These are phyloP conservation scores for Phalloptychus januarius DNA, from an alignment of 2,797 vertebrate genomes.

Conservation along the genomic window DNA sequence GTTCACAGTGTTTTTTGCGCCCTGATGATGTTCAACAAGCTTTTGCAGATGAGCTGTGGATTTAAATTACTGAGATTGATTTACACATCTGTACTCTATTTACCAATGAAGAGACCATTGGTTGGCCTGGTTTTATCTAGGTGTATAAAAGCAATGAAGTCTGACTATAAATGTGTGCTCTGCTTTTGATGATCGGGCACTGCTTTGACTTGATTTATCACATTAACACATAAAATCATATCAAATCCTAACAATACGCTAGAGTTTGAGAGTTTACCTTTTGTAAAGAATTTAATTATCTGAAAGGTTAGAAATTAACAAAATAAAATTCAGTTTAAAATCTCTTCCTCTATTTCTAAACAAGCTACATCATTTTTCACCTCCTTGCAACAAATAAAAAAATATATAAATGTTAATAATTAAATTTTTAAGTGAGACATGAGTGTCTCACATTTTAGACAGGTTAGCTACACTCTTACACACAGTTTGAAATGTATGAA, in stretches of 20 bases:
- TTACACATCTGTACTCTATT: not conserved
- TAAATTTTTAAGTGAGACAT: not conserved
- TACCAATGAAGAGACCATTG: not conserved
- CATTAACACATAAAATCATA: too few relatives aligned
- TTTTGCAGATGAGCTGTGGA: not conserved
- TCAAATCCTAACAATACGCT: not conserved
- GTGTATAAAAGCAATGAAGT: not conserved
- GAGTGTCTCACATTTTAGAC: not conserved
- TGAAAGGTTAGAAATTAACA: too few relatives aligned
- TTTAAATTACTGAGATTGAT: not conserved
- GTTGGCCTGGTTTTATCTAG: not conserved
- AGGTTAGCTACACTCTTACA: not conserved
- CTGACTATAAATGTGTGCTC: not conserved
- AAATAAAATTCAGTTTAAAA: not conserved
- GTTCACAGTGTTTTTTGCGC: too few relatives aligned
- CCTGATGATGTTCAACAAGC: not conserved
- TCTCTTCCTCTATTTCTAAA: not conserved
- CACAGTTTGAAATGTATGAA: not conserved
- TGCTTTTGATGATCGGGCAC: not conserved
- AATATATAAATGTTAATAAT: not conserved
- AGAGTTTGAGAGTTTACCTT: not conserved
- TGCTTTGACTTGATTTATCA: not conserved
- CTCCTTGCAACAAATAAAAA: not conserved
- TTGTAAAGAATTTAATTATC: too few relatives aligned
- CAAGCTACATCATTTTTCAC: not conserved